phyloP scores from a whole-genome alignment of 2,113 vertebrate species.

The Clarias batrachus region DNA sequence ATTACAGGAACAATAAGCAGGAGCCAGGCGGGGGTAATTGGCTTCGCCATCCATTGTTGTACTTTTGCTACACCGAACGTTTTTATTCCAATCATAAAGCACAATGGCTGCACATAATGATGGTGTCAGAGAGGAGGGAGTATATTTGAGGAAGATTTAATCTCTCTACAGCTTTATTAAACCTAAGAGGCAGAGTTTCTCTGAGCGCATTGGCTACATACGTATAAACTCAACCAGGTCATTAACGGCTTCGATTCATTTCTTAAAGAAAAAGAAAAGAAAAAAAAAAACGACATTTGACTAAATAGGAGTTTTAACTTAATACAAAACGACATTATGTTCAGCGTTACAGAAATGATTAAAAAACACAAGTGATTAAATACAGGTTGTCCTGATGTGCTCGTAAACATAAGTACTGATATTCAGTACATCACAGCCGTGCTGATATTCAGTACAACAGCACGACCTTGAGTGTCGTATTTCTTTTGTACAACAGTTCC shows the following conservation, averaged over 20 bases:
- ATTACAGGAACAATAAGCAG: slow-evolving; percentile 63
- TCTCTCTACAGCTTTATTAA: not conserved
- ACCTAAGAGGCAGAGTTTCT: not conserved
- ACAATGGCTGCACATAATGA: slow-evolving; percentile 67
- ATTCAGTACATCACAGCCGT: no score
- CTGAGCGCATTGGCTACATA: no score
- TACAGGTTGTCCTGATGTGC: no score
- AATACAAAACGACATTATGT: not conserved
- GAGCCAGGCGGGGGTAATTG: slow-evolving; percentile 59
- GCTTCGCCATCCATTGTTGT: slow-evolving; percentile 61
- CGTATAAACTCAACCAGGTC: no score
- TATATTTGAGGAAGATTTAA: slow-evolving; percentile 64
- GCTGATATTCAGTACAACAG: no score
- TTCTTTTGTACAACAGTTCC: no score
- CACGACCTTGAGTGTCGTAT: no score
- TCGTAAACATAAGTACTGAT: no score
- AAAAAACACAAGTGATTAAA: no score
- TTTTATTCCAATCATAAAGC: slow-evolving; percentile 70
- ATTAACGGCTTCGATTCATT: not conserved
- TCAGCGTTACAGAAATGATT: not conserved
- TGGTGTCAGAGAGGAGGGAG: slow-evolving; percentile 63
- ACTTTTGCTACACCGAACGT: slow-evolving; percentile 56
- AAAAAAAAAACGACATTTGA: no score
- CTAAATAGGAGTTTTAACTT: not conserved
- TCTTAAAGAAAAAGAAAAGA: not conserved